Evolutionary conservation across 2,113 vertebrate genomes (phyloP), one percentile per base, ranked within the genome.

Genomic region (Mormoops blainvillei): DNA sequence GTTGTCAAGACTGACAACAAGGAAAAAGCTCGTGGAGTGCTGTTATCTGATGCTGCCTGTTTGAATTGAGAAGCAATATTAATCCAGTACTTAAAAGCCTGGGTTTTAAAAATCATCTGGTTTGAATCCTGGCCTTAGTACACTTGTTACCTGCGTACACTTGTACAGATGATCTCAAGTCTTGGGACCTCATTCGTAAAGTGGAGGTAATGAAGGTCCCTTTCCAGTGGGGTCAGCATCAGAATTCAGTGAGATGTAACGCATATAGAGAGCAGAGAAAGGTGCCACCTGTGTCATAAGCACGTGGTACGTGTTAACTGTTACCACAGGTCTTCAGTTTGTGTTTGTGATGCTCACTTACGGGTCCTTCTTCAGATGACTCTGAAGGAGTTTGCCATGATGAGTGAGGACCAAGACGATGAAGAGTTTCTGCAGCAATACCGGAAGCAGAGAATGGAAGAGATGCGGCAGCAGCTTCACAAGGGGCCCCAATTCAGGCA

Each of bases 361-460:
- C 50, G 0, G 94, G 71, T 84, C 54, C 20, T 33, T 52, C 95
- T 92, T 19, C 65, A 99, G 99, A 99, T 99, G 98, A 99, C 99
- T 0, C 98, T 99, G 97, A 99, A 99, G 81, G 99, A 99, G n/a
- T 99, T 99, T 93, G 99, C 99, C 96, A 98, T 99, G 97, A 97
- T 99, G 87, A 99, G 98, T 52, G 98, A 99, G 0, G 98, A 98
- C 0, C 98, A 98, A 7, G 99, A 99, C 0, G 99, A 99, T 0
- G 99, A 99, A 97, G 99, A 98, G 1, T 99, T 99, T 96, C 97
- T 99, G 45, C 99, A 99, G 98, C 99, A 99, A 58, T 99, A 99
- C 98, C 98, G 99, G n/a, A 98, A 99, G 98, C 99, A 99, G 98
- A 98, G 99, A 52, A 99, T 99, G 92, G 99, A 99, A 83, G 99